A percentile compares a stretch with the other conserved stretches of the same genome.
Conservation (phyloP, 2,888 invertebrate genomes). For the Drosophila meridionalis region DNA sequence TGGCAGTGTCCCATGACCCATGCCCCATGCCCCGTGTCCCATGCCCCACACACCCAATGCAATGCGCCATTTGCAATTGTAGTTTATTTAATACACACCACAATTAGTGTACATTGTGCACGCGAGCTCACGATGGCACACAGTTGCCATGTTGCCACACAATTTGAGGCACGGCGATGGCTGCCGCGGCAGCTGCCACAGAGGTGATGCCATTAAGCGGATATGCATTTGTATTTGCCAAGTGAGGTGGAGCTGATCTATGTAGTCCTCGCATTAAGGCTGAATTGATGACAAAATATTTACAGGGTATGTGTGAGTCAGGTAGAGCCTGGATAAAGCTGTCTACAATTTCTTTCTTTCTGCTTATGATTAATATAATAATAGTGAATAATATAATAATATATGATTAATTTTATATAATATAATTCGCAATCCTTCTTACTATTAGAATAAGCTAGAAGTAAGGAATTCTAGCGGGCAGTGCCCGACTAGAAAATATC, state of each 20-base stretch:
- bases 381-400: too few species aligned
- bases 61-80: conserved; percentile 80
- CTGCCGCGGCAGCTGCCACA: conserved; percentile 38
- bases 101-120: conserved; percentile 73
- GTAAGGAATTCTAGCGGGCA: fast-evolving
- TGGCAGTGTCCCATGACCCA: conserved; percentile 33
- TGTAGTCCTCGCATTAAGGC: not conserved
- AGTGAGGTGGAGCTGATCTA: not conserved
- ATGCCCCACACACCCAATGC: conserved; percentile 24
- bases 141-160: conserved; percentile 59
- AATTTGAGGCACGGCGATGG: conserved; percentile 51
- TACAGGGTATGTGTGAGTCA: not conserved
- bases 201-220: conserved; percentile 51
- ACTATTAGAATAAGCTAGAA: not conserved
- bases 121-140: conserved; percentile 43
- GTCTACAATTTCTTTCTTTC: not conserved
- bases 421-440: too few species aligned
- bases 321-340: fast-evolving
- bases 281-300: not conserved
- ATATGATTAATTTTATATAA: too few species aligned
- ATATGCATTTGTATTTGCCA: conserved; percentile 36
- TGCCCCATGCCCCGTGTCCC: too few species aligned
- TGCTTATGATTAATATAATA: too few species aligned
- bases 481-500: not conserved
- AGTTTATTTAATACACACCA: conserved; percentile 77